Evolutionary conservation across 2,888 invertebrate genomes (phyloP).

Genomic region (Tiphia femorata): DNA sequence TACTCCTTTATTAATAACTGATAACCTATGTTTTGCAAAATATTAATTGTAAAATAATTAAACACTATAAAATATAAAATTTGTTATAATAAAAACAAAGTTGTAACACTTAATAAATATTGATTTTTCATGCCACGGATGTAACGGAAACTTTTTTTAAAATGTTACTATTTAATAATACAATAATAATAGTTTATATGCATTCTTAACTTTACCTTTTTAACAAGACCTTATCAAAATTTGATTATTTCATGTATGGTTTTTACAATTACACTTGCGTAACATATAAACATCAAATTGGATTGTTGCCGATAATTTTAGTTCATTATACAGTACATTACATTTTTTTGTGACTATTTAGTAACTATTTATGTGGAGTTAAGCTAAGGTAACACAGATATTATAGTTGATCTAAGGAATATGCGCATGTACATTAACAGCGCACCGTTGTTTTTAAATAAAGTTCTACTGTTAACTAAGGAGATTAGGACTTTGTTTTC

Average conservation of each 20-base stretch:
- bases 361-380: not conserved
- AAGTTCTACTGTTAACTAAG: too few relatives aligned
- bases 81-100: not conserved
- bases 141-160: not conserved
- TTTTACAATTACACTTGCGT: not conserved
- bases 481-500: too few relatives aligned
- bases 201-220: not conserved
- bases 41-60: not conserved
- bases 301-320: not conserved
- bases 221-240: constrained; percentile 1
- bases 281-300: not conserved
- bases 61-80: not conserved
- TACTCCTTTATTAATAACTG: not conserved
- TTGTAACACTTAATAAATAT: not conserved
- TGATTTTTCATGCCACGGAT: not conserved
- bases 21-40: not conserved
- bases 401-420: not conserved
- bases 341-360: not conserved
- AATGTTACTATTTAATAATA: not conserved
- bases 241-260: not conserved
- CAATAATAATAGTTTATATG: not conserved
- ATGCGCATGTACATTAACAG: not conserved
- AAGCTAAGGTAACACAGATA: not conserved
- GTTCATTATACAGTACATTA: not conserved
- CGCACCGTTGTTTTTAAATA: too few relatives aligned